phyloP scores from a whole-genome alignment of 1,140 invertebrate species.

The Bombus ignitus region DNA sequence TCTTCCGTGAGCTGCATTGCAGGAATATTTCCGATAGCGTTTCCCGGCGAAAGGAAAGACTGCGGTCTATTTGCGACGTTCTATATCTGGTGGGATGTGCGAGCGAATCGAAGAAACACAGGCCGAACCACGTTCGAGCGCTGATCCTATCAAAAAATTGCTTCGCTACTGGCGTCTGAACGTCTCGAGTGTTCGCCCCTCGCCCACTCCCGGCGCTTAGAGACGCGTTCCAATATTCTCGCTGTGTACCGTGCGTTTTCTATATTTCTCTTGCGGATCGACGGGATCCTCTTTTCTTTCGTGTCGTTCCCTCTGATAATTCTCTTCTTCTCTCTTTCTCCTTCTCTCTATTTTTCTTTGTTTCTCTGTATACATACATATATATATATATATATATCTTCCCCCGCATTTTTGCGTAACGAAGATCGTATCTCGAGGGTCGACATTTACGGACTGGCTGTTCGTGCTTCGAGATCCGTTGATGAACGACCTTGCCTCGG shows the following conservation, averaged over 20 bases:
- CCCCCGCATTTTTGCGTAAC: background rate
- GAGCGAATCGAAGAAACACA: conserved; percentile 64
- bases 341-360: too few relatives aligned
- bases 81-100: conserved; percentile 50
- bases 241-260: conserved; percentile 25
- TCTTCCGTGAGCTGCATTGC: conserved; percentile 45
- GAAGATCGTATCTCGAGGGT: conserved; percentile 27
- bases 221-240: conserved; percentile 55
- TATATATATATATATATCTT: too few relatives aligned
- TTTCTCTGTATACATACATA: background rate
- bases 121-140: conserved; percentile 48
- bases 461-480: background rate
- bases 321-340: background rate
- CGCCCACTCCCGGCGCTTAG: conserved; percentile 10
- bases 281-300: conserved; percentile 13
- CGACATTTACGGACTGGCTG: background rate
- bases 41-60: conserved; percentile 42
- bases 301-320: background rate
- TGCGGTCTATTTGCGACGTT: conserved; percentile 62
- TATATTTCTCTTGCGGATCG: conserved; percentile 27
- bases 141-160: conserved; percentile 77
- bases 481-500: background rate
- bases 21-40: conserved; percentile 57
- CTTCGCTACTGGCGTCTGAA: conserved; percentile 71
- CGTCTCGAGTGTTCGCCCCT: conserved; percentile 52